Base-by-base conservation (phyloP, 2,113 vertebrate genomes). In the Ovibos moschatus region DNA sequence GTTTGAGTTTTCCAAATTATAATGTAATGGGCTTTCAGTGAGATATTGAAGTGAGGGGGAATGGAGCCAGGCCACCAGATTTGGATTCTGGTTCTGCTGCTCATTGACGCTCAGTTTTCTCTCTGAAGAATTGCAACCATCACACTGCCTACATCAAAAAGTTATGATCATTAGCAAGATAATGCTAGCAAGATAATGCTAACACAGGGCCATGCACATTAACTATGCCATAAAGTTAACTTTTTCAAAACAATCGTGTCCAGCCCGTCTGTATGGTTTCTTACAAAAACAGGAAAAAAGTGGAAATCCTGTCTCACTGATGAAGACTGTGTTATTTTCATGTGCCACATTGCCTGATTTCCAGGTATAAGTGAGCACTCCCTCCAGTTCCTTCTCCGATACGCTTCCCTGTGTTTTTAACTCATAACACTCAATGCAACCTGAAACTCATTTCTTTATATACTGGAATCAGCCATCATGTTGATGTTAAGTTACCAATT, bases 1-100 rank as follows among this genome's bases (percentile, higher is more conserved):
- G 91, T 89, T 89, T 91, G 82, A 51, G 36, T 78, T 96, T 74
- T 96, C 25, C 64, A 76, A 90, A 91, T 51, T n/a, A 58, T 25
- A 57, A 60, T 7, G 51, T 60, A 53, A 82, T 60, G 43, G 5
- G 3, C 81, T 94, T 57, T 60, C 25, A 53, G 88, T 74, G 19
- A 36, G 43, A 60, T 23, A 67, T 4, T 82, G 81, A 85, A 62
- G 43, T 51, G 87, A 60, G 14, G 14, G 51, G 33, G 21, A 6
- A 21, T 76, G 58, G 51, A 85, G 25, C 30, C 62, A 71, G 67
- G 50, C 43, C 58, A 30, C 16, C 15, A 25, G 14, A 33, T 79
- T 21, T 58, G 57, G 55, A 94, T 47, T 13, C 90, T 33, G 40
- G 62, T 30, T 88, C 17, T 85, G 51, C 0, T 40, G 82, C 33